Base-by-base conservation (phyloP, 53 echinoderm and acorn worm genomes). In the Actinopyga echinites region DNA sequence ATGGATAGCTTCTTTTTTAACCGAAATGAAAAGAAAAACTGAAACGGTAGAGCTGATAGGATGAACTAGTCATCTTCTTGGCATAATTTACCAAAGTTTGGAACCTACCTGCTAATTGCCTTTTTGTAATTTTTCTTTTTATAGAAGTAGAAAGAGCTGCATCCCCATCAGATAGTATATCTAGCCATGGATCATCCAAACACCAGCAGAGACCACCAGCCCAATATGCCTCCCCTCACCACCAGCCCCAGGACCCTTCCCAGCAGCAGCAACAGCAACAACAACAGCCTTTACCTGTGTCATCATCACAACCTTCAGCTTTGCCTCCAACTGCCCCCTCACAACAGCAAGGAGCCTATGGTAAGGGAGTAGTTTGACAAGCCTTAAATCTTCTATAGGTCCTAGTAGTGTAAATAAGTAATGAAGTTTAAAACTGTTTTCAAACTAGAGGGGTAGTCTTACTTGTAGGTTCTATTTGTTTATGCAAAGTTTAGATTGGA, bases 131-230 rank as follows among this genome's bases (percentile, higher is more conserved):
- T 13, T 49, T 10, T 6, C 49, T 49, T 49, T 49, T 49, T 2
- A 49, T 3, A 49, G 89, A 90, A 66, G 54, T 86, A 62, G 95
- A 95, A 54, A 90, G 97, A 62, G 90, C 97, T 8, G 75, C 83
- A 30, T 97, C 97, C 0, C 97, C 97, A 34, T 83, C 97, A 20
- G 97, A 94, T 73, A 97, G 97, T 80, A 77, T 74, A 3, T 87
- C 97, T 30, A 97, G 97, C 71, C 84, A 89, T 4, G 92, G 94
- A 29, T 97, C 97, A 68, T 80, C 81, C 6, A 80, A 80, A 30
- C 60, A 60, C 28, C 81, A 59, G 29, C 77, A 54, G 42, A 62
- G 81, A 25, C 60, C 60, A 10, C 81, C 81, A 8, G 77, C 17
- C 44, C 63, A 61, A 61, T 80, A 80, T 80, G 81, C 40, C 22